phyloP scores from a whole-genome alignment of 2,797 vertebrate genomes.

The Mastacembelus armatus region DNA sequence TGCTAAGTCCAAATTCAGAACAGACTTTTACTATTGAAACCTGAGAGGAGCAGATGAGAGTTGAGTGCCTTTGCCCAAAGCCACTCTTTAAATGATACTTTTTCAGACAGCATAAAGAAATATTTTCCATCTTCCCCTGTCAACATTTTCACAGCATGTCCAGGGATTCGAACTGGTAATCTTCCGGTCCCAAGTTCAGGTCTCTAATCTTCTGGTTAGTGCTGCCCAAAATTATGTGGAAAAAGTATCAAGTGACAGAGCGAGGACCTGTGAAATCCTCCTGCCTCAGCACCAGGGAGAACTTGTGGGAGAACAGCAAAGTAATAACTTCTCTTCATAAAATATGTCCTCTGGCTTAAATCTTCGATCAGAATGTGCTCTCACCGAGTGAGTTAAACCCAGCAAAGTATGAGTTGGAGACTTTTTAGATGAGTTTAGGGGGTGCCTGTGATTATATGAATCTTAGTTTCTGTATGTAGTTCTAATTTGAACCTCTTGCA shows the following conservation, averaged over 20 bases:
- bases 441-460: conserved; percentile 29
- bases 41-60: conserved; percentile 44
- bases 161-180: conserved; percentile 50
- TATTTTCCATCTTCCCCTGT: conserved; percentile 23
- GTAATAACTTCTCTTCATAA: conserved; percentile 70
- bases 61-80: conserved; percentile 45
- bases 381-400: conserved; percentile 51
- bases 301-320: conserved; percentile 49
- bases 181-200: conserved; percentile 27
- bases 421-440: conserved; percentile 44
- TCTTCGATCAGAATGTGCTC: conserved; percentile 43
- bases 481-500: conserved; percentile 21
- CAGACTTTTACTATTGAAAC: conserved; percentile 29
- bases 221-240: conserved; percentile 38
- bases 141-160: conserved; percentile 49
- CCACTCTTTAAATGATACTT: conserved; percentile 44
- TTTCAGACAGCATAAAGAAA: conserved; percentile 52
- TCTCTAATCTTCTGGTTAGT: conserved; percentile 57
- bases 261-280: conserved; percentile 48
- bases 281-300: conserved; percentile 38
- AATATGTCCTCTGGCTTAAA: conserved; percentile 61
- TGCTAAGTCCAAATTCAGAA: conserved; percentile 40
- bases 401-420: conserved; percentile 39
- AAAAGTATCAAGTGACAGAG: conserved; percentile 48
- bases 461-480: conserved; percentile 18